Conservation (phyloP, 2,797 vertebrate species). For the Enteromius thamalakanensis region DNA sequence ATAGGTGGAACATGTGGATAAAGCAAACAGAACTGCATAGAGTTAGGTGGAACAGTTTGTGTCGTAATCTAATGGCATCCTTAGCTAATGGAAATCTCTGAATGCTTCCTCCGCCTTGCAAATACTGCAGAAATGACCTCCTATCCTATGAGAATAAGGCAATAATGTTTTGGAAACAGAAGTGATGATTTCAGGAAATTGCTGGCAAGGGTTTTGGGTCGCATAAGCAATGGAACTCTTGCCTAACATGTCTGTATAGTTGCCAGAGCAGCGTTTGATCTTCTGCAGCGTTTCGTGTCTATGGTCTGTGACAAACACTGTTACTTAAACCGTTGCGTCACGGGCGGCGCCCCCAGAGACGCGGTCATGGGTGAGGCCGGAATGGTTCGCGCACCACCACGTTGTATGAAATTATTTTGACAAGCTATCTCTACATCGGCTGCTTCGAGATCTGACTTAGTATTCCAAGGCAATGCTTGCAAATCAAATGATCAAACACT, state of each 20-base stretch:
- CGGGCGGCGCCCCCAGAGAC: conserved; percentile 33
- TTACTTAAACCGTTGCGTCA: conserved; percentile 39
- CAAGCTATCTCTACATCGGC: background rate
- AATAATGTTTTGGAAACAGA: conserved; percentile 53
- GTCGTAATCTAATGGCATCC: conserved; percentile 42
- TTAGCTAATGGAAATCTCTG: conserved; percentile 49
- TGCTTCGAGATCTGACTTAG: background rate
- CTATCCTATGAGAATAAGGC: conserved; percentile 51
- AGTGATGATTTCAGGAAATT: conserved; percentile 50
- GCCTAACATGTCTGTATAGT: conserved; percentile 49
- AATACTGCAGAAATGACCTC: conserved; percentile 49
- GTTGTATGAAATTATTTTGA: conserved; percentile 22
- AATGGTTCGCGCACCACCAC: conserved; percentile 1
- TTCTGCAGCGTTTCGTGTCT: conserved; percentile 39
- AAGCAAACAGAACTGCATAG: conserved; percentile 18
- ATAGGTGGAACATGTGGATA: conserved; percentile 29
- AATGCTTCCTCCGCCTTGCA: conserved; percentile 38
- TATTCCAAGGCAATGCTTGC: background rate
- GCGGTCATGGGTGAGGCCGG: conserved; percentile 14
- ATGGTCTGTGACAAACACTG: conserved; percentile 43
- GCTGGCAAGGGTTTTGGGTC: conserved; percentile 42
- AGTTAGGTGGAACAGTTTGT: conserved; percentile 49
- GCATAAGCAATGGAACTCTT: conserved; percentile 49
- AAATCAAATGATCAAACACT: background rate
- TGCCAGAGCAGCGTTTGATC: conserved; percentile 42